Evolutionary conservation across 2,113 vertebrate species (phyloP).

Genomic region (Pteronura brasiliensis): DNA sequence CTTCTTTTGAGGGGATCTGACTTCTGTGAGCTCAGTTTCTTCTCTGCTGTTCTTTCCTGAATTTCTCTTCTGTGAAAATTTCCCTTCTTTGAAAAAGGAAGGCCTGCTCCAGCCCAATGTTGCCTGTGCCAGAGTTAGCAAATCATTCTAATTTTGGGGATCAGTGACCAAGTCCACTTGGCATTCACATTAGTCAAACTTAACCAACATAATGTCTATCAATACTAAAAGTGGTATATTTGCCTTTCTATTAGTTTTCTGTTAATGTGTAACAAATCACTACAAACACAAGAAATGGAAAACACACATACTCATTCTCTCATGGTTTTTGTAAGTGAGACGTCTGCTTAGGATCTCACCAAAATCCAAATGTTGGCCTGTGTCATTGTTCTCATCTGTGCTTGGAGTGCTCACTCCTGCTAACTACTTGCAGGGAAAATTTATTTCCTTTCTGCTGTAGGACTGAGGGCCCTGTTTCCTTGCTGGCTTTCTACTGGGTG

Average conservation of each 20-base stretch:
- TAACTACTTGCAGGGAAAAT: not conserved
- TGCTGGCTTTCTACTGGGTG: not conserved
- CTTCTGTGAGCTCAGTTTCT: not conserved
- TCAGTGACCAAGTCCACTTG: not conserved
- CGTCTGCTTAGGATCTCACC: not conserved
- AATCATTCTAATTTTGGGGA: not conserved
- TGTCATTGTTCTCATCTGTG: not conserved
- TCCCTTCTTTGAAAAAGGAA: not conserved
- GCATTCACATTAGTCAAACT: not conserved
- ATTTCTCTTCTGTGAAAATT: not conserved
- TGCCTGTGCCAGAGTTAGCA: not conserved
- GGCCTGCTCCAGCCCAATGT: not conserved
- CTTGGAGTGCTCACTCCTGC: not conserved
- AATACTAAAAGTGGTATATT: not conserved
- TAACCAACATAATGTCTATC: not conserved
- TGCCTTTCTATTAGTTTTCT: not conserved
- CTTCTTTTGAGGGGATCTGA: not conserved
- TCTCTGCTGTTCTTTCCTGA: not conserved
- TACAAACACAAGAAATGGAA: not conserved
- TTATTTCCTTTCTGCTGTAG: not conserved
- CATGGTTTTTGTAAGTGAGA: not conserved
- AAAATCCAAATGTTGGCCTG: not conserved
- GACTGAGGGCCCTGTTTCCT: not conserved
- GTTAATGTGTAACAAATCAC: not conserved
- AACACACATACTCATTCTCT: not conserved